Conservation (phyloP, 2,113 vertebrate species). For the Xiphophorus maculatus region DNA sequence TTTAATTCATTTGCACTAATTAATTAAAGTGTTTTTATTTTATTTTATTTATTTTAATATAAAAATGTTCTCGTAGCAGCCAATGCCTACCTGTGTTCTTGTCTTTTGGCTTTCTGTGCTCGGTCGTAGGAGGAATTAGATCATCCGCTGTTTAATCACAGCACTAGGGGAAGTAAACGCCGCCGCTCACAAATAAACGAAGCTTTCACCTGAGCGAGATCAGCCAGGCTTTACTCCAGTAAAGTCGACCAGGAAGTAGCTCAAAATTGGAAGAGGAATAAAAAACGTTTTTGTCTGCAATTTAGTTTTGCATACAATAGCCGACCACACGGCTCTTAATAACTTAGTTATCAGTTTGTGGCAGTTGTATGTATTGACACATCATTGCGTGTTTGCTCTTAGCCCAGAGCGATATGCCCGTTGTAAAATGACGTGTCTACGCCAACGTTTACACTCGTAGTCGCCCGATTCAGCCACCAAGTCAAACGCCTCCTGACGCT, state of each 20-base stretch:
- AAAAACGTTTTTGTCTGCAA: background rate
- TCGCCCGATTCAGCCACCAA: background rate
- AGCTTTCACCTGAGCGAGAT: background rate
- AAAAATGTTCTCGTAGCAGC: too few species aligned
- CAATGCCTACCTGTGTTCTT: too few species aligned
- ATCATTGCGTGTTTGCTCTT: slow-evolving; percentile 24
- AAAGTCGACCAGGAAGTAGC: slow-evolving; percentile 22
- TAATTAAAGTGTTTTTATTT: too few species aligned
- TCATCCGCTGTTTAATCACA: background rate
- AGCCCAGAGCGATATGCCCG: slow-evolving; percentile 1
- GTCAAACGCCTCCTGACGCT: background rate
- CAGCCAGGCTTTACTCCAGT: background rate
- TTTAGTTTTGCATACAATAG: background rate
- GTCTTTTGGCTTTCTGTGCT: too few species aligned
- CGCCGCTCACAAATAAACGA: background rate
- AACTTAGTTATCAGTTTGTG: background rate
- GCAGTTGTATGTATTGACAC: slow-evolving; percentile 16
- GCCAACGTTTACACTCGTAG: slow-evolving; percentile 13
- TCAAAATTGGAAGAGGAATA: slow-evolving; percentile 11
- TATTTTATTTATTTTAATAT: too few species aligned
- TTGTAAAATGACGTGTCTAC: slow-evolving; percentile 12
- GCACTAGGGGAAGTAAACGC: background rate
- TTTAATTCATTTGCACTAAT: too few species aligned
- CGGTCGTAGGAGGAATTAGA: background rate
- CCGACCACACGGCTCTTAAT: background rate